phyloP scores from a whole-genome alignment of 2,797 vertebrate genomes.

The Limosa lapponica region DNA sequence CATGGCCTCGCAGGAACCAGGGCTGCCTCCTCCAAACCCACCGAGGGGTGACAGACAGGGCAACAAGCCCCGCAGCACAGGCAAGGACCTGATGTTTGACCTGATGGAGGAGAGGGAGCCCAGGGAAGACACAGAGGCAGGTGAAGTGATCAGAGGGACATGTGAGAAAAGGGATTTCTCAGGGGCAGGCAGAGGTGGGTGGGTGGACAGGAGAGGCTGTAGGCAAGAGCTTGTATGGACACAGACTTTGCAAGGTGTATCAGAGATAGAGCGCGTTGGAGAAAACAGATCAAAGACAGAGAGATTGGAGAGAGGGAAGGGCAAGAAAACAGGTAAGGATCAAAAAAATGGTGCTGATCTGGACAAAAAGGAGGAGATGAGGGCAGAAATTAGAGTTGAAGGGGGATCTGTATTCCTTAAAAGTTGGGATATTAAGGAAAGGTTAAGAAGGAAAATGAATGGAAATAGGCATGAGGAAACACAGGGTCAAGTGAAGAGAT shows the following conservation, averaged over 20 bases:
- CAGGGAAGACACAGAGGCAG: background rate
- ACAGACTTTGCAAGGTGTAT: background rate
- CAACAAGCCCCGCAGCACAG: background rate
- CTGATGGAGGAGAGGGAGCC: background rate
- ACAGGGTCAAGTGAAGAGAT: background rate
- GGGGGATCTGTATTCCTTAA: background rate
- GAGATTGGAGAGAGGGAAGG: background rate
- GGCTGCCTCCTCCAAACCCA: background rate
- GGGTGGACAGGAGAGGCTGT: background rate
- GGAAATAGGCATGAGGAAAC: background rate
- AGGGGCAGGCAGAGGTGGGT: background rate
- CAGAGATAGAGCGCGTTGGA: background rate
- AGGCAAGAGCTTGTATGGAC: background rate
- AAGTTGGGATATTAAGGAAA: background rate
- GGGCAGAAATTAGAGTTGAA: background rate
- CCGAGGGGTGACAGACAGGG: background rate
- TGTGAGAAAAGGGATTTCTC: background rate
- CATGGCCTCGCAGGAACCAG: fast-evolving
- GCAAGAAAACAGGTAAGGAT: background rate
- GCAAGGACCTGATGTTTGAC: background rate
- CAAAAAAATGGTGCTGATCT: background rate
- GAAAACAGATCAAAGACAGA: background rate
- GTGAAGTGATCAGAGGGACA: background rate
- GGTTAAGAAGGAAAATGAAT: background rate
- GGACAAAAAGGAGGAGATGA: background rate